Evolutionary conservation across 2,888 invertebrate genomes (phyloP).

Genomic region (Diarsia dahlii): DNA sequence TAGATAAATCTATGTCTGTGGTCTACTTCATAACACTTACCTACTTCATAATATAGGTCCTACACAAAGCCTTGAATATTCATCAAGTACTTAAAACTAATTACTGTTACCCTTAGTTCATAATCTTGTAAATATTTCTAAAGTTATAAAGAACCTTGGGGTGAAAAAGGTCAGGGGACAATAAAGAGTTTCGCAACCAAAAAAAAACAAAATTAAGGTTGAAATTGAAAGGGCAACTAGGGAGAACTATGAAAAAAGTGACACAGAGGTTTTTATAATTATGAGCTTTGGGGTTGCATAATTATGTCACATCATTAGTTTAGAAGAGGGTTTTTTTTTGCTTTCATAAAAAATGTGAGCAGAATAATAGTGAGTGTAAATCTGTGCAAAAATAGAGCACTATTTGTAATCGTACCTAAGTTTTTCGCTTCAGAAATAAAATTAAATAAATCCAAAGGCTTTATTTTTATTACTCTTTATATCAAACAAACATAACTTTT

Average conservation of each 20-base stretch:
- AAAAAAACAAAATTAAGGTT: neutral
- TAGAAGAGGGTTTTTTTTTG: neutral
- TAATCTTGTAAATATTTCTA: conserved; percentile 30
- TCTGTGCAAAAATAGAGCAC: neutral
- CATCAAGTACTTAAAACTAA: conserved; percentile 54
- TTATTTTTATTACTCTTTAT: conserved; percentile 31
- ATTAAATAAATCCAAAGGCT: conserved; percentile 25
- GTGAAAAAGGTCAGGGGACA: conserved; percentile 24
- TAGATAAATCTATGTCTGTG: no score
- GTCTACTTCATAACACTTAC: no score
- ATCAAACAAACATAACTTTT: conserved; percentile 49
- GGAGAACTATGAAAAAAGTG: conserved; percentile 13
- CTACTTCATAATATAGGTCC: conserved; percentile 35
- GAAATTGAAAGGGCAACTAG: conserved; percentile 6
- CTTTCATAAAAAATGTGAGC: neutral
- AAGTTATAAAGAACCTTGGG: conserved; percentile 35
- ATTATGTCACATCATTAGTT: conserved; percentile 26
- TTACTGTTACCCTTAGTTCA: conserved; percentile 41
- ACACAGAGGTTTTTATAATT: conserved; percentile 25
- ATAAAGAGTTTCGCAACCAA: conserved; percentile 25
- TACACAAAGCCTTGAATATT: conserved; percentile 54
- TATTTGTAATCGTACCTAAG: conserved; percentile 15
- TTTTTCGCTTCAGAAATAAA: conserved; percentile 24
- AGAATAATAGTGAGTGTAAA: neutral
- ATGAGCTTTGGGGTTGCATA: conserved; percentile 9